Evolutionary conservation across 1,140 invertebrate genomes (phyloP).

Genomic region (Bombus consobrinus): DNA sequence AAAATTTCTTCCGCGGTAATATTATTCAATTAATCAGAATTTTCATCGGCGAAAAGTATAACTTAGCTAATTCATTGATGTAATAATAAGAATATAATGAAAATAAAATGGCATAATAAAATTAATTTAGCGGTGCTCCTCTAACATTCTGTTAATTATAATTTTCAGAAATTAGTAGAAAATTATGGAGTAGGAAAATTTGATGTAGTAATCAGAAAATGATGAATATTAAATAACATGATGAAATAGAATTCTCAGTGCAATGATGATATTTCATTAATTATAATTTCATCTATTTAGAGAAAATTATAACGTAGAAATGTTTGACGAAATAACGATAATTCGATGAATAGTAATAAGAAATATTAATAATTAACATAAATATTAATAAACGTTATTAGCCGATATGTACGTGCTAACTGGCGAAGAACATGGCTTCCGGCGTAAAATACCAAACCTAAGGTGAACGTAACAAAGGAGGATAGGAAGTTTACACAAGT

Average conservation of each 20-base stretch:
- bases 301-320: background rate
- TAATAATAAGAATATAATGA: background rate
- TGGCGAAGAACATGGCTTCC: background rate
- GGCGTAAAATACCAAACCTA: background rate
- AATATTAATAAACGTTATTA: background rate
- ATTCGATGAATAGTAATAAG: background rate
- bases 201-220: background rate
- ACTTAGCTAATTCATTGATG: too few species aligned
- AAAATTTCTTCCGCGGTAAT: background rate
- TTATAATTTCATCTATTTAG: background rate
- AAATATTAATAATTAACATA: background rate
- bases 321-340: background rate
- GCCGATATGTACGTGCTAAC: background rate
- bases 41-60: background rate
- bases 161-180: background rate
- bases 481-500: slow-evolving; percentile 38
- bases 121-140: background rate
- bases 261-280: background rate
- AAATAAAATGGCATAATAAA: background rate
- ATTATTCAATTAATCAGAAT: background rate
- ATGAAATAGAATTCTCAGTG: background rate
- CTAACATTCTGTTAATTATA: background rate
- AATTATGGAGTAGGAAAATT: background rate
- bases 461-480: slow-evolving; percentile 35
- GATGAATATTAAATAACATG: background rate